Percentiles rank a stretch among this genome's conserved stretches.
Evolutionary conservation across 2,797 vertebrate genomes (phyloP).

Genomic region (Sebastes jordani): DNA sequence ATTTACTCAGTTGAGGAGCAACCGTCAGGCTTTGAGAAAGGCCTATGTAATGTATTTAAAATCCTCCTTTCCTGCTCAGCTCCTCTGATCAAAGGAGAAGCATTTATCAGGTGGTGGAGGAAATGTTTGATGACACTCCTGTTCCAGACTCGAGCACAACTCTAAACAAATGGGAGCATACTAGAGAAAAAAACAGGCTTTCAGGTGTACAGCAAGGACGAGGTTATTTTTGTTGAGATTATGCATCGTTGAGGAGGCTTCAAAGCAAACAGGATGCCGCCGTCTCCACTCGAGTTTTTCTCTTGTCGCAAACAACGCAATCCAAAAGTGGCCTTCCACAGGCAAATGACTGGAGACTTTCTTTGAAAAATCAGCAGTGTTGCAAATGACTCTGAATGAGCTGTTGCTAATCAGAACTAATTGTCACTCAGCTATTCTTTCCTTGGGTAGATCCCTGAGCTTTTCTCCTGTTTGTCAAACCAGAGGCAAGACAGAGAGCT

Average conservation of each 20-base stretch:
- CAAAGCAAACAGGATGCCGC: constrained; percentile 44
- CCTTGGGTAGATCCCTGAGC: constrained; percentile 46
- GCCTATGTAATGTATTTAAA: constrained; percentile 33
- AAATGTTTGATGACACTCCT: constrained; percentile 52
- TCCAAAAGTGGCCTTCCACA: constrained; percentile 22
- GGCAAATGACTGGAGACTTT: constrained; percentile 3
- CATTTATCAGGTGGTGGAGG: constrained; percentile 47
- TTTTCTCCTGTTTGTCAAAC: constrained; percentile 18
- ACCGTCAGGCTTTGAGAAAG: constrained; percentile 27
- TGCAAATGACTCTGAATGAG: constrained; percentile 37
- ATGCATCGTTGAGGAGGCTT: constrained; percentile 29
- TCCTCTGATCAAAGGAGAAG: constrained; percentile 53
- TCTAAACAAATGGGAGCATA: constrained; percentile 42
- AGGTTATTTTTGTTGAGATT: constrained; percentile 14
- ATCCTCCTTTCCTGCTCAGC: constrained; percentile 31
- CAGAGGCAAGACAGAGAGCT: constrained; percentile 11
- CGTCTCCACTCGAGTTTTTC: constrained; percentile 18
- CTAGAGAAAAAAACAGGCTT: constrained; percentile 47
- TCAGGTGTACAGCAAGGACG: constrained; percentile 14
- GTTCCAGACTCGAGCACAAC: constrained; percentile 28
- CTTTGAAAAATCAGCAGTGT: constrained; percentile 35
- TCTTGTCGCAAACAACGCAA: constrained; percentile 39
- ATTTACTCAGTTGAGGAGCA: constrained; percentile 42
- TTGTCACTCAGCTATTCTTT: constrained; percentile 75
- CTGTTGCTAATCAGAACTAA: constrained; percentile 83